phyloP scores from a whole-genome alignment of 2,888 invertebrate genomes.

The Spodoptera picta region DNA sequence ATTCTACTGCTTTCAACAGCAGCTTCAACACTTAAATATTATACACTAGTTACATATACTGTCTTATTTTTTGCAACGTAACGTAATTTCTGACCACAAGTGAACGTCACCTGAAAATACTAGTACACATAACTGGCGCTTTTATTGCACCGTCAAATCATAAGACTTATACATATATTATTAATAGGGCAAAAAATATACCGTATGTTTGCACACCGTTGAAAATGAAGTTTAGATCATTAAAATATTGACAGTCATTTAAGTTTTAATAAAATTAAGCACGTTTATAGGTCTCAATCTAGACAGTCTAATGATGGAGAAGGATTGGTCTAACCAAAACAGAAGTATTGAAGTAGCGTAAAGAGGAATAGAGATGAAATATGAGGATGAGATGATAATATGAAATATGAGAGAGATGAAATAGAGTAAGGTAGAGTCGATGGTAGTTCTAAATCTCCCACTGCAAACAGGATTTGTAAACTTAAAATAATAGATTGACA shows the following conservation, averaged over 20 bases:
- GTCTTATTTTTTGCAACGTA: conserved; percentile 14
- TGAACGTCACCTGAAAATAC: conserved; percentile 26
- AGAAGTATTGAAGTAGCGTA: too few species aligned
- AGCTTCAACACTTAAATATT: neutral
- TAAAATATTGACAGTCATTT: conserved; percentile 35
- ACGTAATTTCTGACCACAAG: conserved; percentile 26
- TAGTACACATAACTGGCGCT: conserved; percentile 34
- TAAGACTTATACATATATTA: conserved; percentile 11
- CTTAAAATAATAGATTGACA: too few species aligned
- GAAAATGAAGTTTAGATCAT: conserved; percentile 26
- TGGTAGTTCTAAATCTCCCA: too few species aligned
- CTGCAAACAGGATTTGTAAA: too few species aligned
- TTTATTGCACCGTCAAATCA: conserved; percentile 31
- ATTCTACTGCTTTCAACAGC: conserved; percentile 4
- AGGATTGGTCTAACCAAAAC: too few species aligned
- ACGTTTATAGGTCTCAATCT: neutral
- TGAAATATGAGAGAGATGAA: too few species aligned
- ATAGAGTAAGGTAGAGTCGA: too few species aligned
- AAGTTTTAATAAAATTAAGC: conserved; percentile 7
- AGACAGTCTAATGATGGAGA: too few species aligned
- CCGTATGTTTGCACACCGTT: conserved; percentile 30
- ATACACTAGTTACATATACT: neutral
- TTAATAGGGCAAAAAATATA: conserved; percentile 36
- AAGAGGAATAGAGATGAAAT: too few species aligned
- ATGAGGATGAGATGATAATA: too few species aligned